Base-by-base conservation (phyloP, 2,113 vertebrate genomes). In the Dunckerocampus dactyliophorus region DNA sequence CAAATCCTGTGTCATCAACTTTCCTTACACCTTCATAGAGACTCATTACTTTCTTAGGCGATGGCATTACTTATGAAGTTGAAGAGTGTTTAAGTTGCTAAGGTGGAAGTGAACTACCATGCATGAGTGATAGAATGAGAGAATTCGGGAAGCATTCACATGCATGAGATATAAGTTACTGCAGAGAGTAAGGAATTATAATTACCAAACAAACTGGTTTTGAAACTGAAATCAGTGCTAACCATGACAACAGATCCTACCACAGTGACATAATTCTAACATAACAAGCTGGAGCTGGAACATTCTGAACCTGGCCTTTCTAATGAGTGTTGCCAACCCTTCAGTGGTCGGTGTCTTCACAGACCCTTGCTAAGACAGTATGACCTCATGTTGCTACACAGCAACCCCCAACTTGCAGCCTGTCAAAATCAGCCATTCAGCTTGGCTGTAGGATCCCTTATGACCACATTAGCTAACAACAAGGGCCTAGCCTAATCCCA, bases 381-480 rank as follows among this genome's bases (percentile, higher is more conserved):
- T 85, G 80, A 84, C 60, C 75, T 87, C 83, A 88, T 82, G 57
- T 69, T 43, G 65, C 77, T 71, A 55, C 49, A 50, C 62, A 48
- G 54, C 72, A 13, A 67, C 55, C 64, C 59, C 53, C 17, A 7
- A 15, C 59, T 69, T 22, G n/a, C 62, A 63, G 8, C 61, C 57
- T 16, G 6, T 69, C 76, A 72, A 65, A 76, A 82, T 86, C 72
- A 75, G 72, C 69, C 72, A 47, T 72, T 70, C 65, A 65, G 62
- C 66, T 61, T n/a, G 45, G 62, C 76, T 69, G 13, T 52, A 58
- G 58, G 55, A 55, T 72, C 79, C 75, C 52, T 63, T 67, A 82
- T 77, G 75, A 84, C 78, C 85, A 83, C 76, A 88, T 89, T 71
- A 77, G 59, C 69, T 65, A 71, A 64, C 65, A 20, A 43, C 72